Conservation (phyloP, 23 tunicate genomes). For the Phallusia fumigata region DNA sequence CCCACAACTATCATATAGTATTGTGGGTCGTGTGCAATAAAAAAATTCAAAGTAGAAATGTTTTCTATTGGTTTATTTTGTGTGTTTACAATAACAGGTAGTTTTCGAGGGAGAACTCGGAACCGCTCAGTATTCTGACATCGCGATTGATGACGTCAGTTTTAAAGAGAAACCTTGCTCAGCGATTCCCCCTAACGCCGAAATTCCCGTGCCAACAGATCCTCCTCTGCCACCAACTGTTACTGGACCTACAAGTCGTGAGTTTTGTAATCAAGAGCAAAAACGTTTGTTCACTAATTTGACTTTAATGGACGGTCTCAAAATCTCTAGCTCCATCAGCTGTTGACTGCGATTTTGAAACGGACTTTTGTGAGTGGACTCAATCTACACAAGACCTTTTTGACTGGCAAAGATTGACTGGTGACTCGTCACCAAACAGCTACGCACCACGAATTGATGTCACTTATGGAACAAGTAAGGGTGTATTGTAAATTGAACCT, state of each 20-base stretch:
- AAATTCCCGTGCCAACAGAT: slow-evolving; percentile 7
- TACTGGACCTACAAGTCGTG: slow-evolving; percentile 32
- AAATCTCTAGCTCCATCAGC: slow-evolving; percentile 19
- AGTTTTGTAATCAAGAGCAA: not conserved
- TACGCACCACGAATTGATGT: slow-evolving; percentile 46
- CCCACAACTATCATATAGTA: too few species aligned
- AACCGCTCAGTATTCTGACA: slow-evolving; percentile 35
- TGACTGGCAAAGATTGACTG: slow-evolving; percentile 31
- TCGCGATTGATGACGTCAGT: slow-evolving; percentile 71
- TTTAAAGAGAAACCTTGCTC: slow-evolving; percentile 38
- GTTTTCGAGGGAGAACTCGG: slow-evolving; percentile 56
- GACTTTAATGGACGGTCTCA: not conserved
- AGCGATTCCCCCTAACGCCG: slow-evolving; percentile 55
- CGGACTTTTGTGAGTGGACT: slow-evolving; percentile 37
- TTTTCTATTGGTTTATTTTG: not conserved
- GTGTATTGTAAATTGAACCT: too few species aligned
- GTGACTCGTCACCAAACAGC: not conserved
- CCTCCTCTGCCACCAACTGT: slow-evolving; percentile 25
- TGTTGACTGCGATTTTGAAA: slow-evolving; percentile 65
- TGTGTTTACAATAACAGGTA: slow-evolving; percentile 19
- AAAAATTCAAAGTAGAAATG: too few species aligned
- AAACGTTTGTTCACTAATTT: too few species aligned
- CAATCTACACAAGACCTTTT: slow-evolving; percentile 18
- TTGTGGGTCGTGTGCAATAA: too few species aligned
- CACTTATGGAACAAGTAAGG: slow-evolving; percentile 49